These are phyloP conservation scores for Acomys russatus DNA, from an alignment of 2,797 vertebrate genomes.

Conservation along the genomic window DNA sequence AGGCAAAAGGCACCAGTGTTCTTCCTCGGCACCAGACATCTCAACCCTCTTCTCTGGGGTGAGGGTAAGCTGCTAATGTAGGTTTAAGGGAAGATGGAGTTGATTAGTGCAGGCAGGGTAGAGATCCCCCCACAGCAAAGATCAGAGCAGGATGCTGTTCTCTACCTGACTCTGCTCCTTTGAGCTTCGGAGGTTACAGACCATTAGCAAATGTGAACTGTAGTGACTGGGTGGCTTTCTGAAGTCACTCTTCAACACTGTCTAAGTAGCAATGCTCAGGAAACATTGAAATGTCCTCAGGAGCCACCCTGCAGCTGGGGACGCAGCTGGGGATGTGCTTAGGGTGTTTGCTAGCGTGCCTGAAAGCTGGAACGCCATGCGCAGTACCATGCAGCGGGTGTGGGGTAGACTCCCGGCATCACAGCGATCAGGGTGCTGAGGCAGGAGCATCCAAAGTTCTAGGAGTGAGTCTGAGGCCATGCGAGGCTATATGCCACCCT, in stretches of 20 bases:
- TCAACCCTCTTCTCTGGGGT: slow-evolving; percentile 17
- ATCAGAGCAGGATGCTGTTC: not conserved
- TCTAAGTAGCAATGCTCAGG: not conserved
- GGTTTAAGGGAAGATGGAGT: slow-evolving; percentile 4
- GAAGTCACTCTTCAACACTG: not conserved
- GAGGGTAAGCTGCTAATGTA: not conserved
- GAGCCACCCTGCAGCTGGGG: not conserved
- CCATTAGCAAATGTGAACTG: not conserved
- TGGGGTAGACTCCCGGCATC: not conserved
- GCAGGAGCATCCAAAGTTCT: not conserved
- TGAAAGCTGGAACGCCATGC: not conserved
- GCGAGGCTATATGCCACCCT: not conserved
- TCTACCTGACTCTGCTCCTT: not conserved
- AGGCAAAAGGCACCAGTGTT: not conserved
- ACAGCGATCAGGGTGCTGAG: no score
- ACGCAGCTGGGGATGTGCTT: not conserved
- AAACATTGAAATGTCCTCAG: not conserved
- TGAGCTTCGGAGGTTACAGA: slow-evolving; percentile 9
- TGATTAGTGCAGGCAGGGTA: fast-evolving
- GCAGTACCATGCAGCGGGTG: not conserved
- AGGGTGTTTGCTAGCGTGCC: not conserved
- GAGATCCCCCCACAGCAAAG: not conserved
- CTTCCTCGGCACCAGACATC: not conserved
- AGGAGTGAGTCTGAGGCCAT: not conserved
- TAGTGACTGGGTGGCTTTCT: no score